Evolutionary conservation across 2,797 vertebrate genomes (phyloP), one percentile per base, ranked within the genome.

Genomic region (Microctenopoma steveboyesi): DNA sequence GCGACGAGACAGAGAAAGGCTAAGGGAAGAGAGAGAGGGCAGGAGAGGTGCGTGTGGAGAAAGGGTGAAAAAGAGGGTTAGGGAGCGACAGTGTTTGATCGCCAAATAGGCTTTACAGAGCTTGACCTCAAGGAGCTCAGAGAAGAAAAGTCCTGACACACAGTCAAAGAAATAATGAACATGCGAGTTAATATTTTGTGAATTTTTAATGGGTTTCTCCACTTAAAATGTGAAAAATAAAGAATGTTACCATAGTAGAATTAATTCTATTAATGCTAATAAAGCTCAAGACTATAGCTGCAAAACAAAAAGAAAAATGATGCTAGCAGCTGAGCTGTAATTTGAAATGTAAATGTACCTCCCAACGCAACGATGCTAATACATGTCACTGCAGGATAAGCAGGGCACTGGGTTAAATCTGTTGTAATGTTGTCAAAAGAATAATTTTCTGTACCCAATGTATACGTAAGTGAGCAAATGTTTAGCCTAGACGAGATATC

Each of bases 21-120:
- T 45, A n/a, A 37, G 25, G 40, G 53, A 59, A 64, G 76, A 82
- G 65, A 88, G 42, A 82, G 77, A 79, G 78, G 81, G 75, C 69
- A 69, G 69, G 65, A 81, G 83, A 81, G 70, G 74, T 85, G 76
- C 75, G 60, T 46, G 53, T 12, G 49, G 68, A 76, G 67, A 66
- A 79, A 68, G 53, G 53, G 74, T 69, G 56, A 53, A 75, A 78
- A 68, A 72, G 30, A 76, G 76, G 72, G 69, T 76, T 43, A 84
- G 61, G 85, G 76, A 81, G 81, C 76, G 76, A 74, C 63, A 45
- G 92, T 92, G 94, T 96, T 95, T 96, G 95, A 96, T 96, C 95
- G 94, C 92, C 95, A 96, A 96, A 96, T 90, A 94, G 95, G 92
- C 95, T 95, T 94, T 94, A 93, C 91, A 93, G 95, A 95, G 95